phyloP scores from a whole-genome alignment of 2,797 vertebrate genomes.

The Poecile montanus region DNA sequence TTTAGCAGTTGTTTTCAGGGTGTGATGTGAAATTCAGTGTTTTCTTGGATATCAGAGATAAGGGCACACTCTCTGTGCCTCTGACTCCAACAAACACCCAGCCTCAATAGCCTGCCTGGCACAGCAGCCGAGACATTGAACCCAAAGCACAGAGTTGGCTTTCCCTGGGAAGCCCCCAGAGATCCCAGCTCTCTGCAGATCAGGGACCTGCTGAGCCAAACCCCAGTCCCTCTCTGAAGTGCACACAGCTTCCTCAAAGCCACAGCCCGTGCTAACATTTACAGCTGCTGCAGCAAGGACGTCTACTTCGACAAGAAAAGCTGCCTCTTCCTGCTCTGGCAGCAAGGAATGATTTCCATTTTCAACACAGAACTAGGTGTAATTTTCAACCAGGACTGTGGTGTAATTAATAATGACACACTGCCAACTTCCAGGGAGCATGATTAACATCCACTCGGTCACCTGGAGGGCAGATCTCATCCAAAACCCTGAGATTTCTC shows the following conservation, averaged over 20 bases:
- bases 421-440: neutral
- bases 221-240: neutral
- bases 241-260: neutral
- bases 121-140: neutral
- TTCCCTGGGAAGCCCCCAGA: neutral
- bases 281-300: neutral
- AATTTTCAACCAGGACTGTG: neutral
- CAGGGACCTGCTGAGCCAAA: neutral
- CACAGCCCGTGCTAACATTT: neutral
- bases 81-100: neutral
- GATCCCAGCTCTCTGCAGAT: neutral
- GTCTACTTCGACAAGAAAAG: neutral
- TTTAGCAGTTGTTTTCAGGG: no score
- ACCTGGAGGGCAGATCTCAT: neutral
- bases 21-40: no score
- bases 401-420: neutral
- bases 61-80: no score
- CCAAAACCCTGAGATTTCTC: neutral
- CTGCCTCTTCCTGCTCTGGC: neutral
- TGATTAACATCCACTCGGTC: neutral
- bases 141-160: neutral
- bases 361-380: neutral
- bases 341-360: neutral
- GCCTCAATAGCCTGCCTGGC: fast-evolving
- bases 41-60: no score